Percentiles rank a stretch among this genome's conserved stretches.
These are phyloP conservation scores for Alauda arvensis DNA, from an alignment of 2,797 vertebrate genomes.

Conservation along the genomic window DNA sequence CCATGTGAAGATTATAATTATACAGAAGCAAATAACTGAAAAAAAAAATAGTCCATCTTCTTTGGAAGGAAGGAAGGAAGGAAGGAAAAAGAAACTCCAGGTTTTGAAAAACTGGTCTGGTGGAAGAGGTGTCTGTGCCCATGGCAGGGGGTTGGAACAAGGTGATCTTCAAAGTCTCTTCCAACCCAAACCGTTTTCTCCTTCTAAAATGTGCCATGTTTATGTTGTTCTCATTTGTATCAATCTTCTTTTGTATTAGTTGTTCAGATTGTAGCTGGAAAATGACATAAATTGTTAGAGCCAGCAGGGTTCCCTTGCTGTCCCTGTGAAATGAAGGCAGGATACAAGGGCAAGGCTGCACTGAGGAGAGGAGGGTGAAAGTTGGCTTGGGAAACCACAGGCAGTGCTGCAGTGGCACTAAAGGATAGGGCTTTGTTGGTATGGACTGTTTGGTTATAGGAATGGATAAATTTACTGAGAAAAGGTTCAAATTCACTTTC, in stretches of 20 bases:
- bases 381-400: not conserved
- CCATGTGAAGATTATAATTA: not conserved
- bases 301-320: not conserved
- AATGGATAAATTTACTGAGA: not conserved
- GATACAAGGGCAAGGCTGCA: not conserved
- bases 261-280: not conserved
- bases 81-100: not conserved
- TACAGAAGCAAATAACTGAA: not conserved
- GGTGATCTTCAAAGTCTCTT: not conserved
- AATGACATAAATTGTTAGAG: not conserved
- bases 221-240: not conserved
- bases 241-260: not conserved
- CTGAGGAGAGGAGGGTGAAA: fast-evolving
- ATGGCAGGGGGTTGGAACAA: fast-evolving
- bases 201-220: not conserved
- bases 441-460: not conserved
- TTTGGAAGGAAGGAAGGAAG: not conserved
- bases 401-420: no score
- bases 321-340: not conserved
- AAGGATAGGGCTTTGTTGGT: not conserved
- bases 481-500: not conserved
- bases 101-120: not conserved
- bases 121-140: not conserved
- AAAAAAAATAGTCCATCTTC: not conserved
- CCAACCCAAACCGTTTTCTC: not conserved